These are phyloP conservation scores for Pampusana beccarii DNA, from an alignment of 2,113 vertebrate genomes.

Conservation along the genomic window DNA sequence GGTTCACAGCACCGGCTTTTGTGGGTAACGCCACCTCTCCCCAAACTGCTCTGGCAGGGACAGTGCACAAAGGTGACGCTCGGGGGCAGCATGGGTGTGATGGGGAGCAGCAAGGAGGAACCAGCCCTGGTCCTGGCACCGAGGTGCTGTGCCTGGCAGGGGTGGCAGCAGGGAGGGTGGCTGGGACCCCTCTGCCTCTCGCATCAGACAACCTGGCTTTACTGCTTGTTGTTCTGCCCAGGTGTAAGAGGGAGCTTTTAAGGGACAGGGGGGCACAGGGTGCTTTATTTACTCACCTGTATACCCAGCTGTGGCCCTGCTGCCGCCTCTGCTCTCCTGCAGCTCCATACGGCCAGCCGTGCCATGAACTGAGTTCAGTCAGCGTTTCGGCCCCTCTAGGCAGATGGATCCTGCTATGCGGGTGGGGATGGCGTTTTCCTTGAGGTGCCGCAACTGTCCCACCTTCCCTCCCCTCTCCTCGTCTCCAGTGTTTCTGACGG, in stretches of 20 bases:
- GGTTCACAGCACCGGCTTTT: background rate
- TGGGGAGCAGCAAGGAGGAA: background rate
- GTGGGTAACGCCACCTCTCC: background rate
- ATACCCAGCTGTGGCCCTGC: background rate
- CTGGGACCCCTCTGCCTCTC: background rate
- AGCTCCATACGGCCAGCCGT: background rate
- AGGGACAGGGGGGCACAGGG: background rate
- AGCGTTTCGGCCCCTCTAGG: rapidly evolving
- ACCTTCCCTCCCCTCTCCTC: background rate
- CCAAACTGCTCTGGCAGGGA: background rate
- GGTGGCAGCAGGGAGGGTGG: background rate
- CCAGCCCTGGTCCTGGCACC: background rate
- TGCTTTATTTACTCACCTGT: background rate
- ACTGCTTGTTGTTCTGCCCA: background rate
- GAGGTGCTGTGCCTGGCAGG: background rate
- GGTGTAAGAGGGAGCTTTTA: background rate
- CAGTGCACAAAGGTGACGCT: background rate
- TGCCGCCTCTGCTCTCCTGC: background rate
- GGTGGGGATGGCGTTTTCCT: background rate
- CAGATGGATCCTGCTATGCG: rapidly evolving
- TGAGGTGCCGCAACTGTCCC: rapidly evolving
- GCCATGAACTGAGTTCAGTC: no score
- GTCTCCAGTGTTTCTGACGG: constrained; percentile 90
- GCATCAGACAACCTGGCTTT: background rate
- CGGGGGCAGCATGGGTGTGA: background rate